phyloP scores from a whole-genome alignment of 2,113 vertebrate genomes.

The Anolis sagrei region DNA sequence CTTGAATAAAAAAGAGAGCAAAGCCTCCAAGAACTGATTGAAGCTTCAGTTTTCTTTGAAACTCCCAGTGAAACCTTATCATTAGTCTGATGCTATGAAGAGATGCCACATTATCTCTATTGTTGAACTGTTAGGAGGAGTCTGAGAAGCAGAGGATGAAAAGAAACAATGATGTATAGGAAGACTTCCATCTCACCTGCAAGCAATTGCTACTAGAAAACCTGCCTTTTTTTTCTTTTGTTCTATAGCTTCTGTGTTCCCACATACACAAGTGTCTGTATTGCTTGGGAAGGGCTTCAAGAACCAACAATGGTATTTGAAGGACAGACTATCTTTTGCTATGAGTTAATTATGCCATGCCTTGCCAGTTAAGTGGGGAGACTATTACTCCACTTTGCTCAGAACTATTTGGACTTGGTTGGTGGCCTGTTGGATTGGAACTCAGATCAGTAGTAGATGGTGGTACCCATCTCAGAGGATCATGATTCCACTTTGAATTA shows the following conservation, averaged over 20 bases:
- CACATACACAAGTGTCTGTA: background rate
- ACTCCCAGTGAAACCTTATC: constrained; percentile 10
- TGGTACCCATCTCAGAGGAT: no score
- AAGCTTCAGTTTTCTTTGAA: constrained; percentile 17
- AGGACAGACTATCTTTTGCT: no score
- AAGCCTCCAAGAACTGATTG: background rate
- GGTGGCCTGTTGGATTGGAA: no score
- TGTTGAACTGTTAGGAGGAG: constrained; percentile 35
- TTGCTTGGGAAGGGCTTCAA: background rate
- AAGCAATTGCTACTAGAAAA: background rate
- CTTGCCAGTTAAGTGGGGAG: no score
- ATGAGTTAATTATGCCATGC: no score
- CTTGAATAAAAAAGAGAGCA: background rate
- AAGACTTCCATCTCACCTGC: background rate
- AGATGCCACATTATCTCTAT: background rate
- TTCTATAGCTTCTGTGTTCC: background rate
- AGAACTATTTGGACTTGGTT: no score
- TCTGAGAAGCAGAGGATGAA: background rate
- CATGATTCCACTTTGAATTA: no score
- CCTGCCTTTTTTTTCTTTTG: background rate
- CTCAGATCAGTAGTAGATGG: no score
- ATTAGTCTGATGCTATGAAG: constrained; percentile 6
- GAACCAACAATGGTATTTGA: background rate
- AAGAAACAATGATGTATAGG: background rate
- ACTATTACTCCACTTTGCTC: no score